Evolutionary conservation across 2,113 vertebrate genomes (phyloP).

Genomic region (Otolemur garnettii): DNA sequence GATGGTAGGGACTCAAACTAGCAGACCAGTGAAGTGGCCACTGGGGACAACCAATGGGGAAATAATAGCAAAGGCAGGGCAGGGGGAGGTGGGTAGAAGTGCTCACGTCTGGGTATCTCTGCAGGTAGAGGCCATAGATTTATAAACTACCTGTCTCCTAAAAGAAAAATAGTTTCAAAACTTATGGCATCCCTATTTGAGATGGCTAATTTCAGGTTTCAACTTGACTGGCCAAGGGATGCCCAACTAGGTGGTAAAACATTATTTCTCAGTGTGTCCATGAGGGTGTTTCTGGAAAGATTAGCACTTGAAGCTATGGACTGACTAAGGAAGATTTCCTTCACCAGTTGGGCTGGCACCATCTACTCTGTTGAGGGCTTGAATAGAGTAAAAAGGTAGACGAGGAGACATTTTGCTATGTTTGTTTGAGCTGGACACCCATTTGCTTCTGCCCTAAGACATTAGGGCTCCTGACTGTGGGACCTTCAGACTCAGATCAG

Average conservation of each 20-base stretch:
- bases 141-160: not conserved
- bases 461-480: not conserved
- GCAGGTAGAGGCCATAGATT: not conserved
- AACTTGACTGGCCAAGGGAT: not conserved
- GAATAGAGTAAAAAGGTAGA: not conserved
- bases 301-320: no score
- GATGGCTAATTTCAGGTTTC: not conserved
- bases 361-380: not conserved
- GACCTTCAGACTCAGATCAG: no score
- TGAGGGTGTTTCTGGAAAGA: not conserved
- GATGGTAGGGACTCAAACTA: fast-evolving
- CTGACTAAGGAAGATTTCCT: not conserved
- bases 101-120: not conserved
- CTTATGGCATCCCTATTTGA: not conserved
- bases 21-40: not conserved
- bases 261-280: not conserved
- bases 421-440: not conserved
- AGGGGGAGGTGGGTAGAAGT: no score
- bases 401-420: not conserved
- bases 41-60: not conserved
- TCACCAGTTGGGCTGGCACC: not conserved
- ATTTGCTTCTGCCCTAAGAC: not conserved
- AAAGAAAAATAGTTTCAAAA: not conserved
- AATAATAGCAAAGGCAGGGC: not conserved
- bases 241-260: not conserved